These are phyloP conservation scores for Phycodurus eques DNA, from an alignment of 2,113 vertebrate species.

Conservation along the genomic window DNA sequence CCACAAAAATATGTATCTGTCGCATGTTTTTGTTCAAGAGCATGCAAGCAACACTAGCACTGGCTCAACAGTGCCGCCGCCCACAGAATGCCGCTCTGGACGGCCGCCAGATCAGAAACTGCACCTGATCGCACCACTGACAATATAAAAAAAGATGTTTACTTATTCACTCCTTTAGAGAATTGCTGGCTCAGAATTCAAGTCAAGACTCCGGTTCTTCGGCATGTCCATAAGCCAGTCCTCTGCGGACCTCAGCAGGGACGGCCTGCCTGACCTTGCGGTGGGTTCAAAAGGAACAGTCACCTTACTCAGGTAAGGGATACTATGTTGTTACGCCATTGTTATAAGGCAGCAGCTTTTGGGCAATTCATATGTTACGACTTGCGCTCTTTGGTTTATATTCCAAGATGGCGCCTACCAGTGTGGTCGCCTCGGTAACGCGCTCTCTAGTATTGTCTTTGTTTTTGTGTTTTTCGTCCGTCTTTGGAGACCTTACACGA, in stretches of 20 bases:
- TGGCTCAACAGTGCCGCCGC: no score
- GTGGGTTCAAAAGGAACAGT: conserved; percentile 71
- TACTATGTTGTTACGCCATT: not conserved
- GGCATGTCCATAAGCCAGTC: conserved; percentile 67
- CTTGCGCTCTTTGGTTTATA: not conserved
- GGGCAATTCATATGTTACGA: not conserved
- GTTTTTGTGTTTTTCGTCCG: no score
- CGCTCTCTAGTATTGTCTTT: no score
- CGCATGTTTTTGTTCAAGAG: no score
- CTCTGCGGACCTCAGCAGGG: conserved; percentile 60
- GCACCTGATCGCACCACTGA: no score
- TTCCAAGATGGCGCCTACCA: no score
- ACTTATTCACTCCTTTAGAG: conserved; percentile 45
- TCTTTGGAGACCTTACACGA: no score
- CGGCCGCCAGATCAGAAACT: no score
- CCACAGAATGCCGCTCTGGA: no score
- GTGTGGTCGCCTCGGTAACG: no score
- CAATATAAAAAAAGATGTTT: not conserved
- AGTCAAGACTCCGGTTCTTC: conserved; percentile 57
- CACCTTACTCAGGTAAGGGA: conserved; percentile 68
- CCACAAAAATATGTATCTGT: no score
- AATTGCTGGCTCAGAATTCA: conserved; percentile 59
- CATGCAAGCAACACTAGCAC: no score
- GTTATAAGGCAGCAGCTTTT: not conserved
- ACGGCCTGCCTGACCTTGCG: conserved; percentile 61